Base-by-base conservation (phyloP, 2,797 vertebrate species). In the Streptopelia turtur region DNA sequence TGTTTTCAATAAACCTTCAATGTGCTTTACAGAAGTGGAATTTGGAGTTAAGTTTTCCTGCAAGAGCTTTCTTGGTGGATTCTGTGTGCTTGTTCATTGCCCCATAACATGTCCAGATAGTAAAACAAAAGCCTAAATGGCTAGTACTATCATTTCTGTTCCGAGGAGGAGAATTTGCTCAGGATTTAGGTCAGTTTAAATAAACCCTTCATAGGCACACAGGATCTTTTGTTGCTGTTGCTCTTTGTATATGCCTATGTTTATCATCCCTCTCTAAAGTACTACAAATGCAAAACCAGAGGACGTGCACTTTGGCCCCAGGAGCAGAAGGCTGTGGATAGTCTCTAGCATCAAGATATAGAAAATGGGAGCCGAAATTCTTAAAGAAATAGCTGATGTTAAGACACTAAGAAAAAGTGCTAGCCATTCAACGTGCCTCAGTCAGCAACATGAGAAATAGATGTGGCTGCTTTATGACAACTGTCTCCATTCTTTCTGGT, bases 81-180 rank as follows among this genome's bases (percentile, higher is more conserved):
- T 89, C 37, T n/a, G 12, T 65, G 50, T 6, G 2, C 50, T 87
- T 8, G 3, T 69, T 76, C 74, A 14, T 47, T 5, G 31, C 75
- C 60, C 33, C 0, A 0, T 65, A 87, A 91, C 59, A 71, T 84
- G 18, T 61, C 66, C 49, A 37, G 59, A 68, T 64, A 41, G 80
- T 76, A 84, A 92, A 89, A 22, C 53, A 87, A 64, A 78, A 85
- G 18, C 79, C 21, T 61, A 64, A 94, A 63, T 69, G 56, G 50
- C 71, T 92, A 63, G 47, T 85, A 79, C 59, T 91, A 90, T 72
- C 88, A 88, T 23, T 85, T 88, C 53, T 74, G 56, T 69, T 93
- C 66, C 87, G 27, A 71, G 65, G 31, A 89, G 65, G 52, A 85
- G 60, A 85, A 89, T 80, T 61, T 76, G 39, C 35, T 59, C 1